Conservation (phyloP, 1,140 invertebrate genomes). For the Drosophila serrata region DNA sequence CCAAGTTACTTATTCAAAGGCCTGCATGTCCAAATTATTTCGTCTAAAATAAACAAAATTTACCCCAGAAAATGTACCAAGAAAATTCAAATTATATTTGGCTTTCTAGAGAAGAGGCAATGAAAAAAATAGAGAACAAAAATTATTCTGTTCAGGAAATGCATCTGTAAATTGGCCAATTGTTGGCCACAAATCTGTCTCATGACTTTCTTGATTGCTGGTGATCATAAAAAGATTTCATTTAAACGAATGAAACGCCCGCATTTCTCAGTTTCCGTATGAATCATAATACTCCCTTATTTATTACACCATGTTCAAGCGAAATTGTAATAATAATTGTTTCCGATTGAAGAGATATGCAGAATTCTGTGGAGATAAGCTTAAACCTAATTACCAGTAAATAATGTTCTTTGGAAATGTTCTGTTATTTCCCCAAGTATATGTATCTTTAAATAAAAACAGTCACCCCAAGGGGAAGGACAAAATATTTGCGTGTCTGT, state of each 20-base stretch:
- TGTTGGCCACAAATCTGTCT: constrained; percentile 13
- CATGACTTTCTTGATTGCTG: constrained; percentile 1
- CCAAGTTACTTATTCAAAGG: constrained; percentile 2
- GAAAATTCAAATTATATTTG: constrained; percentile 1
- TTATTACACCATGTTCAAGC: not conserved
- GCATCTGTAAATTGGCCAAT: constrained; percentile 12
- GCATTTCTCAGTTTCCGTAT: constrained; percentile 1
- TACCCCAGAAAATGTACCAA: not conserved
- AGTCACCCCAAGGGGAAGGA: constrained; percentile 6
- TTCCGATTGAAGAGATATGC: too few relatives aligned
- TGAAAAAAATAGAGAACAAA: not conserved
- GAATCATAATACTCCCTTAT: constrained; percentile 5
- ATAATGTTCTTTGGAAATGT: not conserved
- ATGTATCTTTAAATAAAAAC: not conserved
- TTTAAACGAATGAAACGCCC: constrained; percentile 1
- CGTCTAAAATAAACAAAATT: constrained; percentile 7
- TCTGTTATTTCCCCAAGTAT: not conserved
- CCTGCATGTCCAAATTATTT: not conserved
- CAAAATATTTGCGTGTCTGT: constrained; percentile 9
- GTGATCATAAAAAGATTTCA: constrained; percentile 1
- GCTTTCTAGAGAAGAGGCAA: not conserved
- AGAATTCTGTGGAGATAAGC: too few relatives aligned
- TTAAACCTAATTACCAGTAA: not conserved
- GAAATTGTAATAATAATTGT: not conserved
- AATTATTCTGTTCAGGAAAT: constrained; percentile 7